Evolutionary conservation across 2,888 invertebrate species (phyloP).

Genomic region (Euplagia quadripunctaria): DNA sequence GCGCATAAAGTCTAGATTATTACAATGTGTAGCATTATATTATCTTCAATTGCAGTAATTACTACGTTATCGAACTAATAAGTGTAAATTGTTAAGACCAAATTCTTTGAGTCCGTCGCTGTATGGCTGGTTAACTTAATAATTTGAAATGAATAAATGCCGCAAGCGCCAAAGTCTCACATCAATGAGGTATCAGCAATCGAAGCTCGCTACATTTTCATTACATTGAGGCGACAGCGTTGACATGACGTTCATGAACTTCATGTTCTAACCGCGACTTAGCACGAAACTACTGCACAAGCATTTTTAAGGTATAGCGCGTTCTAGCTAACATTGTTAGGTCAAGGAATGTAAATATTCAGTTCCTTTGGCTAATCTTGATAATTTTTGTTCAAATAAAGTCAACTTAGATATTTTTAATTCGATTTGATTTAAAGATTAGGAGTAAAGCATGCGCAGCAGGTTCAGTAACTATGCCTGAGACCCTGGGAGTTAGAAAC

Average conservation of each 20-base stretch:
- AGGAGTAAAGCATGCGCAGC: neutral
- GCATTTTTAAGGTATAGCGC: conserved; percentile 17
- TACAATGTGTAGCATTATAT: conserved; percentile 72
- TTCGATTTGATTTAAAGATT: neutral
- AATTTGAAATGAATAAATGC: conserved; percentile 76
- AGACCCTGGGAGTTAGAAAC: no score
- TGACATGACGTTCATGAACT: conserved; percentile 61
- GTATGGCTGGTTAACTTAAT: conserved; percentile 72
- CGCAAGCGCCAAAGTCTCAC: conserved; percentile 59
- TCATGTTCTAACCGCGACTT: conserved; percentile 50
- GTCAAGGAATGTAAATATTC: conserved; percentile 19
- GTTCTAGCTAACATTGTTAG: conserved; percentile 22
- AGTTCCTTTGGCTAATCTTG: conserved; percentile 13
- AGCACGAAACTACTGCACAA: conserved; percentile 22
- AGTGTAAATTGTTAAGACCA: conserved; percentile 4
- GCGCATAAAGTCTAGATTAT: conserved; percentile 71
- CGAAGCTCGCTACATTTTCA: conserved; percentile 66
- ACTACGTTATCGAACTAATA: conserved; percentile 12
- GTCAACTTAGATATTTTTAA: neutral
- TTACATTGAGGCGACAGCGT: conserved; percentile 63
- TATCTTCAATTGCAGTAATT: conserved; percentile 47
- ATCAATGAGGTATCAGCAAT: conserved; percentile 56
- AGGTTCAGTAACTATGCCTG: no score
- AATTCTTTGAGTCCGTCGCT: conserved; percentile 17
- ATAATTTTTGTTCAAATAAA: neutral